Evolutionary conservation across 2,888 invertebrate species (phyloP).

Genomic region (Poecilobothrus nobilitatus): DNA sequence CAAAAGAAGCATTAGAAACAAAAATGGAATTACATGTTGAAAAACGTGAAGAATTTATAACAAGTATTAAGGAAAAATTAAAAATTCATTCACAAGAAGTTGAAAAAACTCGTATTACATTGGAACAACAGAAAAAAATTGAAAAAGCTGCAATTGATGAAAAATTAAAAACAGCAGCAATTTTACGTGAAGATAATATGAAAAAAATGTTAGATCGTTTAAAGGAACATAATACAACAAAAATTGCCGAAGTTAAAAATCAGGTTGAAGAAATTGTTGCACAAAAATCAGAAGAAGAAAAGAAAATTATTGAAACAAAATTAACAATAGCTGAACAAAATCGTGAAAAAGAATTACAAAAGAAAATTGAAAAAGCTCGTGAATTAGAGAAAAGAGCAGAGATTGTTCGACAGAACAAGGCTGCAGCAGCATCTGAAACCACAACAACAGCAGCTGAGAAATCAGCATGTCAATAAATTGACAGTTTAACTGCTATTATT

Average conservation of each 20-base stretch:
- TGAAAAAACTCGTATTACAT: constrained; percentile 59
- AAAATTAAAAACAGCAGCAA: constrained; percentile 77
- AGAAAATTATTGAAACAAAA: constrained; percentile 62
- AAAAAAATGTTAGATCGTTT: constrained; percentile 85
- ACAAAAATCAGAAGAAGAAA: constrained; percentile 58
- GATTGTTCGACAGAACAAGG: constrained; percentile 84
- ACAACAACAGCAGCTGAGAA: not conserved
- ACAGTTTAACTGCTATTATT: constrained; percentile 47
- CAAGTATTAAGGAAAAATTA: constrained; percentile 77
- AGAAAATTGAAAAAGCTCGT: constrained; percentile 74
- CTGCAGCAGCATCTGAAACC: constrained; percentile 30
- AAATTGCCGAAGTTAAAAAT: constrained; percentile 61
- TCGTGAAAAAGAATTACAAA: constrained; percentile 75
- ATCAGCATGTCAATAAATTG: constrained; percentile 38
- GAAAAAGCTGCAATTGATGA: constrained; percentile 80
- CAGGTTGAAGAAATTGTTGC: constrained; percentile 50
- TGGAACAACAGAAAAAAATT: constrained; percentile 79
- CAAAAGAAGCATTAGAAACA: constrained; percentile 80
- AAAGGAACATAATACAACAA: constrained; percentile 71
- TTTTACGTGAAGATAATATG: constrained; percentile 83
- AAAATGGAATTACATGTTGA: constrained; percentile 88
- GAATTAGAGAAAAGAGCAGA: constrained; percentile 89
- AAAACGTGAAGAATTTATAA: constrained; percentile 86
- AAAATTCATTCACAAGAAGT: constrained; percentile 53
- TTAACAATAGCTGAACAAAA: constrained; percentile 73